Evolutionary conservation across 1,140 invertebrate species (phyloP).

Genomic region (Plodia interpunctella): DNA sequence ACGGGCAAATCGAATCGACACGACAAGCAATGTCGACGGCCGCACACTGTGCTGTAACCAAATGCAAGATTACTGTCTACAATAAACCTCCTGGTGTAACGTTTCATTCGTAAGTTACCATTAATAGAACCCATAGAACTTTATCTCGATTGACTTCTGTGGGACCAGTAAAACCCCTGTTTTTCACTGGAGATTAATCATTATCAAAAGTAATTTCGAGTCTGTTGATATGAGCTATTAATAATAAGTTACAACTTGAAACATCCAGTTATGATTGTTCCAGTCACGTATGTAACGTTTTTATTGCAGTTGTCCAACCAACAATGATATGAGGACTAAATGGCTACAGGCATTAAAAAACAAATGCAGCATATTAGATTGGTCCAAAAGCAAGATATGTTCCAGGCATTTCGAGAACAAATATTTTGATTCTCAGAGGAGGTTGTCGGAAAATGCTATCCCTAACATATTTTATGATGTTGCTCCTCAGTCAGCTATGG

Average conservation of each 20-base stretch:
- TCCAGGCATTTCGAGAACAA: conserved; percentile 63
- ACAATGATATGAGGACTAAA: conserved; percentile 51
- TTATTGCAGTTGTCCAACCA: conserved; percentile 48
- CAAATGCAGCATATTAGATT: conserved; percentile 52
- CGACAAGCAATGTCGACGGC: conserved; percentile 23
- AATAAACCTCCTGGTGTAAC: conserved; percentile 45
- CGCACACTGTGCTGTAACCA: conserved; percentile 41
- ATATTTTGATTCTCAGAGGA: conserved; percentile 52
- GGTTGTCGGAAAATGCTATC: conserved; percentile 48
- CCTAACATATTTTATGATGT: conserved; percentile 29
- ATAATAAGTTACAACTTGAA: no score
- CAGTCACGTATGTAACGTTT: background rate
- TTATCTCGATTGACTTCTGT: no score
- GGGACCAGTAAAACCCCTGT: no score
- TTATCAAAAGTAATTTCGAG: no score
- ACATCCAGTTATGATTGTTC: background rate
- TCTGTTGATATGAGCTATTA: no score
- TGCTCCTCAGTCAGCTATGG: background rate
- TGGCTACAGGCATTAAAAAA: conserved; percentile 55
- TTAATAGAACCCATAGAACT: no score
- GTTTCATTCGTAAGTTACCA: conserved; percentile 48
- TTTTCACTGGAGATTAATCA: no score
- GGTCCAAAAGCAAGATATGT: conserved; percentile 56
- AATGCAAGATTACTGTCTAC: conserved; percentile 44
- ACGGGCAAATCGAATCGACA: background rate